Percentiles rank a stretch among this genome's conserved stretches.
phyloP scores from a whole-genome alignment of 2,797 vertebrate species.

The Alosa sapidissima region DNA sequence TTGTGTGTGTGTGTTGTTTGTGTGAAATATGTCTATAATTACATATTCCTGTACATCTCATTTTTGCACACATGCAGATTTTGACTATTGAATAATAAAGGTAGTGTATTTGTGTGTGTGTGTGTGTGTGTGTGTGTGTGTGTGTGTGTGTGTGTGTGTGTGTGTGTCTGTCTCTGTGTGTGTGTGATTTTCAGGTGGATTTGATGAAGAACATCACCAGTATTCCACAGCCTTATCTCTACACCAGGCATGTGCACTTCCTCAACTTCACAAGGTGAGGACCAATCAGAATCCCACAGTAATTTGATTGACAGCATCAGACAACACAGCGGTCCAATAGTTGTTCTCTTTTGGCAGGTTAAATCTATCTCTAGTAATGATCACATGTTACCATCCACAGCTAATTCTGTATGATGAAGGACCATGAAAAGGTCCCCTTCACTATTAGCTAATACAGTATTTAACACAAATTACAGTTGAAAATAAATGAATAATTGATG shows the following conservation, averaged over 20 bases:
- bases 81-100: too few relatives aligned
- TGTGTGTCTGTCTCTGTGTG: constrained; percentile 30
- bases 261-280: constrained; percentile 96
- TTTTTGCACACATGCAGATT: neutral
- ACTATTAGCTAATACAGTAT: too few relatives aligned
- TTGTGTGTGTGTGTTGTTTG: neutral
- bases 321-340: neutral
- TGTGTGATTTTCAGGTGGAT: constrained; percentile 83
- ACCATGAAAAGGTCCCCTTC: too few relatives aligned
- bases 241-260: constrained; percentile 97
- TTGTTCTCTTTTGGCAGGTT: too few relatives aligned
- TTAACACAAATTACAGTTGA: too few relatives aligned
- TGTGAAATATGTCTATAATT: neutral
- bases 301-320: neutral
- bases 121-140: constrained; percentile 34
- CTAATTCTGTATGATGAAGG: too few relatives aligned
- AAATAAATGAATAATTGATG: too few relatives aligned
- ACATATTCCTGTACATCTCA: neutral
- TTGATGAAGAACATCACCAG: constrained; percentile 96
- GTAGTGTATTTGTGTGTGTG: neutral
- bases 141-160: constrained; percentile 41
- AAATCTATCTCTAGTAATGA: too few relatives aligned
- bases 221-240: constrained; percentile 94
- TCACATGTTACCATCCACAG: too few relatives aligned
- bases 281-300: neutral